These are phyloP conservation scores for Gryllus bimaculatus DNA, from an alignment of 1,140 invertebrate species.

Conservation along the genomic window DNA sequence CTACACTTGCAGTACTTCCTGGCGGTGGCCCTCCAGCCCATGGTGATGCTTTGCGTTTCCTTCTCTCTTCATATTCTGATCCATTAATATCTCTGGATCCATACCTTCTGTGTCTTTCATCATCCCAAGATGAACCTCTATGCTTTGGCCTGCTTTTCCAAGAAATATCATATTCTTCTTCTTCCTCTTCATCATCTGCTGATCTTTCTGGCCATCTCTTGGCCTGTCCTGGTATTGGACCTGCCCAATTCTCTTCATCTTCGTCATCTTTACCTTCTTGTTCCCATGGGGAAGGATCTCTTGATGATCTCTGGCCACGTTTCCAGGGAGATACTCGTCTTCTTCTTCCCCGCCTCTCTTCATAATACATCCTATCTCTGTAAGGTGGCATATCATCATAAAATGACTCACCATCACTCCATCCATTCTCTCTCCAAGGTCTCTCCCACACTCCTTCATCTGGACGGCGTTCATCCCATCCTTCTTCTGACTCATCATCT, in stretches of 20 bases:
- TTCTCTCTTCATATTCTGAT: slow-evolving; percentile 14
- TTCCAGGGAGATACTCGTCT: slow-evolving; percentile 30
- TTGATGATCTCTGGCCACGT: slow-evolving; percentile 48
- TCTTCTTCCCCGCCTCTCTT: slow-evolving; percentile 24
- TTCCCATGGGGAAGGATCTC: slow-evolving; percentile 61
- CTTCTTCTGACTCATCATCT: slow-evolving; percentile 31
- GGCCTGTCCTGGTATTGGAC: no score
- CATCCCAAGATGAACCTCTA: slow-evolving; percentile 24
- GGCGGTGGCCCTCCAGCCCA: slow-evolving; percentile 25
- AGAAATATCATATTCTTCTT: slow-evolving; percentile 34
- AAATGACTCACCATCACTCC: slow-evolving; percentile 31
- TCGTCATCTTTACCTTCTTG: slow-evolving; percentile 41
- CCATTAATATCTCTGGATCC: slow-evolving; percentile 15
- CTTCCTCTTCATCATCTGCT: slow-evolving; percentile 35
- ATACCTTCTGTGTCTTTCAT: slow-evolving; percentile 16
- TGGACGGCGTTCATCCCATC: slow-evolving; percentile 17
- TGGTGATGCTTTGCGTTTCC: slow-evolving; percentile 16
- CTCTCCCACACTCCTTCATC: slow-evolving; percentile 26
- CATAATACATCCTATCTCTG: slow-evolving; percentile 13
- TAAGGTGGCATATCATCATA: slow-evolving; percentile 28
- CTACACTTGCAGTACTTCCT: slow-evolving; percentile 30
- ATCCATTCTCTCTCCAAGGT: slow-evolving; percentile 30
- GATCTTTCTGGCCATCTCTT: slow-evolving; percentile 28
- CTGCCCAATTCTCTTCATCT: slow-evolving; percentile 31
- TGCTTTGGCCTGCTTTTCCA: slow-evolving; percentile 35